Evolutionary conservation across 2,797 vertebrate genomes (phyloP).

Genomic region (Sciaenops ocellatus): DNA sequence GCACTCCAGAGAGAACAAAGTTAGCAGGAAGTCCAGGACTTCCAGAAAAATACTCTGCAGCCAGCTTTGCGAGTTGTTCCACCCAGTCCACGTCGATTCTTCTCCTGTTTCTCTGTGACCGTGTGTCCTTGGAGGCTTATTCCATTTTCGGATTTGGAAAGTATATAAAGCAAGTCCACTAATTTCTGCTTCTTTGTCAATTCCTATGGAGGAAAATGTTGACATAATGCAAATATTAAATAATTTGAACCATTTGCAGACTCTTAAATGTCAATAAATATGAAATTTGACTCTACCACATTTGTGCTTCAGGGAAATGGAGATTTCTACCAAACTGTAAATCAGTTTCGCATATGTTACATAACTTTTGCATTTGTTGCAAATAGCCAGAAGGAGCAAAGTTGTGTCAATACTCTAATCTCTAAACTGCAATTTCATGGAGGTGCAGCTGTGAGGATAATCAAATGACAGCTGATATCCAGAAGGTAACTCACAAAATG

Average conservation of each 20-base stretch:
- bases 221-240: neutral
- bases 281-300: neutral
- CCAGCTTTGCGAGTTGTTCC: conserved; percentile 2
- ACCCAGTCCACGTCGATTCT: conserved; percentile 43
- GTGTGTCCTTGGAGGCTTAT: neutral
- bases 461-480: conserved; percentile 10
- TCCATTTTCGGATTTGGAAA: conserved; percentile 42
- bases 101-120: conserved; percentile 36
- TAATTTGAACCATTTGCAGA: neutral
- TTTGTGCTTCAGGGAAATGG: neutral
- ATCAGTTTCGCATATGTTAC: neutral
- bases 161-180: conserved; percentile 37
- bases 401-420: neutral
- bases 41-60: conserved; percentile 77
- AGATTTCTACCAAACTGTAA: neutral
- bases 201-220: conserved; percentile 43
- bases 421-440: conserved; percentile 30
- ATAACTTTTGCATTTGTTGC: conserved; percentile 4
- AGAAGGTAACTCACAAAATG: conserved; percentile 11
- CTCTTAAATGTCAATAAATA: neutral
- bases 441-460: conserved; percentile 8
- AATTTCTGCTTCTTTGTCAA: conserved; percentile 23
- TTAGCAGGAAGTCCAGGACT: conserved; percentile 73
- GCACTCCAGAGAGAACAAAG: neutral
- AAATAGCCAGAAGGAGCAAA: neutral